Evolutionary conservation across 1,140 invertebrate genomes (phyloP).

Genomic region (Drosophila tsacasi): DNA sequence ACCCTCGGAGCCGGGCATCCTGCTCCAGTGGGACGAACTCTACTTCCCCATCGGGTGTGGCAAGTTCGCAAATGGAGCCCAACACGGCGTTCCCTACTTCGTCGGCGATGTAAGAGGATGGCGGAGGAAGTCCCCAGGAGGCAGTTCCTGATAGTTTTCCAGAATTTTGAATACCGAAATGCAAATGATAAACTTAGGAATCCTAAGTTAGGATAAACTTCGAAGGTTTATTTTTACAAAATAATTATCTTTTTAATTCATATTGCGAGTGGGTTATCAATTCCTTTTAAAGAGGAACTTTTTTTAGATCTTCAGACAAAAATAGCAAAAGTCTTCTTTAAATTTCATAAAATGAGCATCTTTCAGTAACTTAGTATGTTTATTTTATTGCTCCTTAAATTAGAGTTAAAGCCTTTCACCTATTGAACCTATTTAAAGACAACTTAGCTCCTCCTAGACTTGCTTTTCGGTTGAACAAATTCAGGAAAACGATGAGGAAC

Average conservation of each 20-base stretch:
- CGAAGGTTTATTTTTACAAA: neutral
- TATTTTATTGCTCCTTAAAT: too few relatives aligned
- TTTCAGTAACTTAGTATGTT: neutral
- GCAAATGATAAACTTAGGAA: too few relatives aligned
- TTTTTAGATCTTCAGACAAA: neutral
- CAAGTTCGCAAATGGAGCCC: constrained; percentile 82
- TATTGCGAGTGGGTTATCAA: neutral
- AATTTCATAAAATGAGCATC: neutral
- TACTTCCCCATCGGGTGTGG: constrained; percentile 88
- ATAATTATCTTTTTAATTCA: neutral
- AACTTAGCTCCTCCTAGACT: neutral
- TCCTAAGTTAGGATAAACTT: neutral
- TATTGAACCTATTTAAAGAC: neutral
- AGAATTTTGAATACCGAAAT: neutral
- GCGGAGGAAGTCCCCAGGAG: neutral
- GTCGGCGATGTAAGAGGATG: constrained; percentile 63
- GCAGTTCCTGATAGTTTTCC: constrained; percentile 7
- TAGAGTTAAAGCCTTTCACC: too few relatives aligned
- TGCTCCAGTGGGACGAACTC: constrained; percentile 87
- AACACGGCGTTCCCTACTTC: constrained; percentile 71
- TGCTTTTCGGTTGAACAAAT: neutral
- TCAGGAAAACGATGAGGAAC: neutral
- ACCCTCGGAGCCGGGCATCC: constrained; percentile 86
- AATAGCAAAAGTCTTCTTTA: neutral
- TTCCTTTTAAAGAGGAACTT: neutral